Conservation (phyloP, 2,113 vertebrate genomes). For the Perognathus longimembris region DNA sequence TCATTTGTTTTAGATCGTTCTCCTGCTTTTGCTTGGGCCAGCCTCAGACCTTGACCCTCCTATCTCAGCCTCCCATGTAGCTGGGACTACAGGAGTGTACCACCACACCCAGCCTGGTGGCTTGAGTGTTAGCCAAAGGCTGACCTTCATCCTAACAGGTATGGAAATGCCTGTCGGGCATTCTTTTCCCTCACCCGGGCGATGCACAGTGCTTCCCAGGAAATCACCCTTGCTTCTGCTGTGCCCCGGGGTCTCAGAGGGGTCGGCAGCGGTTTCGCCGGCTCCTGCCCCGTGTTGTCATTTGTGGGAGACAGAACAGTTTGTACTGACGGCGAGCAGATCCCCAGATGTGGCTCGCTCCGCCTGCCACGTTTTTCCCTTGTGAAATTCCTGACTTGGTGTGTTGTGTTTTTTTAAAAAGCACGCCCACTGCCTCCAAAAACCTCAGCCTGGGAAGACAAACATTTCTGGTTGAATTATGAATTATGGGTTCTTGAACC, state of each 20-base stretch:
- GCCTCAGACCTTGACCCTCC: too few species aligned
- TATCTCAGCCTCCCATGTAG: too few species aligned
- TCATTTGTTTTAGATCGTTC: too few species aligned
- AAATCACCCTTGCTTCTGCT: accelerated
- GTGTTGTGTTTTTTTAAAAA: conserved; percentile 69
- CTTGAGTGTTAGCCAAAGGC: neutral
- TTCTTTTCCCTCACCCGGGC: neutral
- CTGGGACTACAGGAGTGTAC: too few species aligned
- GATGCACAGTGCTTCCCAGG: neutral
- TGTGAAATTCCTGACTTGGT: conserved; percentile 70
- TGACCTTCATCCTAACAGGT: too few species aligned
- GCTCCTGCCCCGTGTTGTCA: neutral
- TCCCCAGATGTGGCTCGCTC: conserved; percentile 54
- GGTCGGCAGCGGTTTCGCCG: neutral
- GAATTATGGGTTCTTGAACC: conserved; percentile 68
- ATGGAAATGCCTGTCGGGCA: too few species aligned
- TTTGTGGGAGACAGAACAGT: conserved; percentile 40
- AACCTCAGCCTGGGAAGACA: conserved; percentile 74
- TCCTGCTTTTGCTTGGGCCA: too few species aligned
- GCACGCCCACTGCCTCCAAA: conserved; percentile 66
- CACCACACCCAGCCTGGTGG: too few species aligned
- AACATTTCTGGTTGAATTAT: conserved; percentile 71
- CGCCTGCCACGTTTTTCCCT: conserved; percentile 68
- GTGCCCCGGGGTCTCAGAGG: neutral
- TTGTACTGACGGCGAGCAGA: conserved; percentile 41